Evolutionary conservation across 1,140 invertebrate species (phyloP), one percentile per base, ranked within the genome.

Genomic region (Ceratosolen fusciceps): DNA sequence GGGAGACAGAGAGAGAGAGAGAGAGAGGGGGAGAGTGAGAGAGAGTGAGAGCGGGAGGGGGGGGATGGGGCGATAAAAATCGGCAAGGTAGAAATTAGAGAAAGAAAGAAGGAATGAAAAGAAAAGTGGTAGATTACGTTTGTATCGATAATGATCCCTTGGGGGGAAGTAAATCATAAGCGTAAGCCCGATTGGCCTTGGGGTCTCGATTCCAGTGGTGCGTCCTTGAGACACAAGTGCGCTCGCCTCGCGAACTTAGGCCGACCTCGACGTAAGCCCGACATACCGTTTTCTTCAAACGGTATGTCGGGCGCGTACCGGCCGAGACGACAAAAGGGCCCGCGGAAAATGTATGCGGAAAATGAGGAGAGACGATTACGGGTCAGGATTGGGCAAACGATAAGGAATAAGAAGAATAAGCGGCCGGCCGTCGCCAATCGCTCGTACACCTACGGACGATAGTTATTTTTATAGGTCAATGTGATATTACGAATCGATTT

Each of bases 381-480:
- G n/a, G n/a, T n/a, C n/a, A n/a, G n/a, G n/a, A n/a, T n/a, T n/a
- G 16, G 54, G 43, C 9, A 37, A 14, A 24, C 8, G 72, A 74
- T 43, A 60, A 65, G 65, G 43, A n/a, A n/a, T 4, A 37, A 75
- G 26, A 1, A 29, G 67, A 67, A 70, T 58, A 70, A 70, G 70
- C 49, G 52, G 52, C 67, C 14, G 16, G 24, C 29, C 7, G 29
- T 21, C 34, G 54, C 39, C 43, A 73, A 73, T 12, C 39, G 24
- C n/a, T n/a, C n/a, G n/a, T n/a, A n/a, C n/a, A n/a, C n/a, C n/a
- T 14, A 68, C 37, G 19, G 21, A 49, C 39, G 54, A 10, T 29
- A 39, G 31, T 56, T 68, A 79, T 74, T 79, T n/a, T n/a, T 79
- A 56, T 79, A 68, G 77, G 77, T 79, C 77, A 79, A 74, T 79